Evolutionary conservation across 2,797 vertebrate genomes (phyloP).

Genomic region (Bufotes viridis): DNA sequence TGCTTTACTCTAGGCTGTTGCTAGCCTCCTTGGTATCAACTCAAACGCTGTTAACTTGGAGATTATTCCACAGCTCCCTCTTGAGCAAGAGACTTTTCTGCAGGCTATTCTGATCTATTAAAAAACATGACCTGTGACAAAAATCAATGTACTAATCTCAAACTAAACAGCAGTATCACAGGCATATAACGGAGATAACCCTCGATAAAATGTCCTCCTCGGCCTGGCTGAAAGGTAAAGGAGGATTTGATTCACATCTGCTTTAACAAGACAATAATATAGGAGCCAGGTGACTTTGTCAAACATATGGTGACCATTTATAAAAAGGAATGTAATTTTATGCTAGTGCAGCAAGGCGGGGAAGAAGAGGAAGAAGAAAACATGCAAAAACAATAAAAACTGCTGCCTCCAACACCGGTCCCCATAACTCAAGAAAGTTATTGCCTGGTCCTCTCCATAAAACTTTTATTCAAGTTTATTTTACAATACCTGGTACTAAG

Average conservation of each 20-base stretch:
- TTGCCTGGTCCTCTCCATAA: conserved; percentile 33
- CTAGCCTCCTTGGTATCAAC: conserved; percentile 18
- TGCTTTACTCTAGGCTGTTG: not conserved
- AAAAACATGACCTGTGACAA: conserved; percentile 79
- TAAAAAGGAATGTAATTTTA: conserved; percentile 49
- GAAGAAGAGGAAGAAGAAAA: not conserved
- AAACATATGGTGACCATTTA: conserved; percentile 62
- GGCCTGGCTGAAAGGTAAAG: conserved; percentile 63
- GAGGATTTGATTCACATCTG: conserved; percentile 30
- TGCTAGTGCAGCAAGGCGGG: conserved; percentile 15
- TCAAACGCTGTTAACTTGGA: conserved; percentile 49
- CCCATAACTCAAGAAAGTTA: conserved; percentile 31
- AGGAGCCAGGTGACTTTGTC: conserved; percentile 59
- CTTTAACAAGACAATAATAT: conserved; percentile 55
- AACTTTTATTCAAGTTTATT: conserved; percentile 65
- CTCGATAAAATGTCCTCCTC: conserved; percentile 69
- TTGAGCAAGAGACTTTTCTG: conserved; percentile 66
- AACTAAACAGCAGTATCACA: conserved; percentile 75
- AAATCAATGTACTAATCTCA: conserved; percentile 80
- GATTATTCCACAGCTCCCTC: conserved; percentile 54
- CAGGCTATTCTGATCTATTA: conserved; percentile 71
- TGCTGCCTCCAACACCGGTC: conserved; percentile 54
- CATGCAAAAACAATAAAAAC: conserved; percentile 47
- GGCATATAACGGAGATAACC: conserved; percentile 70
- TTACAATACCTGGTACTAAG: conserved; percentile 40